Conservation (phyloP, 2,888 invertebrate species). For the Pyrgus malvae region DNA sequence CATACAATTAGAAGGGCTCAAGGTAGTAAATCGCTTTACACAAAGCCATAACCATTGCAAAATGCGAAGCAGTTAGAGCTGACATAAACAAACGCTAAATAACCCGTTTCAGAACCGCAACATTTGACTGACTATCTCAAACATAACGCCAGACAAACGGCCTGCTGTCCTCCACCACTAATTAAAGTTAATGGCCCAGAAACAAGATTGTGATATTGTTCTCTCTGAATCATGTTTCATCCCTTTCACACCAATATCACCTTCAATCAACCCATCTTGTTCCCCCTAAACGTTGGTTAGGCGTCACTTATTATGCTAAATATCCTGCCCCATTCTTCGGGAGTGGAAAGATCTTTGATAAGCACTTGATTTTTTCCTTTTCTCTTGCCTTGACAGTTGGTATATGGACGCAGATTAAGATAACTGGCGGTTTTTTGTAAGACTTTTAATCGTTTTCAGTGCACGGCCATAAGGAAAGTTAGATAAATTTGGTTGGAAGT, state of each 20-base stretch:
- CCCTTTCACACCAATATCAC: slow-evolving; percentile 39
- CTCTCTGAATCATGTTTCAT: slow-evolving; percentile 55
- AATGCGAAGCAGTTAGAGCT: slow-evolving; percentile 19
- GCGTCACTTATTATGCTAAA: slow-evolving; percentile 82
- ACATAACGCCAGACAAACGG: slow-evolving; percentile 65
- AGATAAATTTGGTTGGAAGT: slow-evolving; percentile 13
- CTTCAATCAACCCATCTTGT: slow-evolving; percentile 41
- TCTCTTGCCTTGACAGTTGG: slow-evolving; percentile 74
- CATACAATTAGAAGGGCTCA: no score
- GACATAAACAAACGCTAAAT: slow-evolving; percentile 29
- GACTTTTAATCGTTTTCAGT: slow-evolving; percentile 64
- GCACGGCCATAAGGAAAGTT: slow-evolving; percentile 25
- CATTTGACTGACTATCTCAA: slow-evolving; percentile 63
- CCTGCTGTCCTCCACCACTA: slow-evolving; percentile 74
- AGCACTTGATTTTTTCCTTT: slow-evolving; percentile 55
- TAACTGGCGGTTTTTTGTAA: slow-evolving; percentile 57
- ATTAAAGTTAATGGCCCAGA: slow-evolving; percentile 82
- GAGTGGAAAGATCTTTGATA: slow-evolving; percentile 62
- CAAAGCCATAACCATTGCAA: slow-evolving; percentile 4
- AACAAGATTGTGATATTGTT: slow-evolving; percentile 83
- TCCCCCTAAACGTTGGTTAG: slow-evolving; percentile 71
- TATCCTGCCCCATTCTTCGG: slow-evolving; percentile 73
- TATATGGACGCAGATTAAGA: slow-evolving; percentile 79
- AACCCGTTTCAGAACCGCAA: slow-evolving; percentile 37
- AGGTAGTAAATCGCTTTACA: no score